Percentiles rank a stretch among this genome's conserved stretches.
Conservation (phyloP, 2,888 invertebrate genomes). For the Sericinus montela region DNA sequence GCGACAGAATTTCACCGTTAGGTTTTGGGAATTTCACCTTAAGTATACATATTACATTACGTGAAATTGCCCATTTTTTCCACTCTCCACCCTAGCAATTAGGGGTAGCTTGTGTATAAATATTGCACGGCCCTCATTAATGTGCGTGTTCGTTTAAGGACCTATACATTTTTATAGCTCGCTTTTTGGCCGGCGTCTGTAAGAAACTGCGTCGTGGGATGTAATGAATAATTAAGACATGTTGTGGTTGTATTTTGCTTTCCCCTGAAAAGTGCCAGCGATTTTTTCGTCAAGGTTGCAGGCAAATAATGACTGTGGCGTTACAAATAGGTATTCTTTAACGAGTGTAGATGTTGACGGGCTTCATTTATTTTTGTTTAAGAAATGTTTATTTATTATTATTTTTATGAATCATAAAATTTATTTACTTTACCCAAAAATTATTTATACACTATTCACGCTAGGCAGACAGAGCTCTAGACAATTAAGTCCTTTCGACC, state of each 20-base stretch:
- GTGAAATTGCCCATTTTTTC: constrained; percentile 80
- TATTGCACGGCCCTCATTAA: constrained; percentile 78
- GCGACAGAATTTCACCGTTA: constrained; percentile 68
- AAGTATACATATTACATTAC: constrained; percentile 80
- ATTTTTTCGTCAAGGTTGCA: constrained; percentile 27
- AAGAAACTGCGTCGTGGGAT: constrained; percentile 53
- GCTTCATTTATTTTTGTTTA: no score
- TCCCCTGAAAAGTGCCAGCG: constrained; percentile 44
- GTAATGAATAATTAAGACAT: constrained; percentile 76
- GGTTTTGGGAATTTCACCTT: constrained; percentile 68
- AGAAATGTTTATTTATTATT: no score
- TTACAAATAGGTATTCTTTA: not conserved
- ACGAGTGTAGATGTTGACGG: no score
- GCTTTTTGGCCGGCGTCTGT: constrained; percentile 57
- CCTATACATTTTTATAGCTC: constrained; percentile 67
- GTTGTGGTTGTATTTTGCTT: constrained; percentile 32
- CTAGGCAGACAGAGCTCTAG: no score
- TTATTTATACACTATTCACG: no score
- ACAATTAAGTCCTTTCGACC: no score
- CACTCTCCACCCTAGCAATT: constrained; percentile 80
- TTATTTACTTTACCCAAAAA: no score
- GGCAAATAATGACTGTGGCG: constrained; percentile 8
- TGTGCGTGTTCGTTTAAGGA: constrained; percentile 73
- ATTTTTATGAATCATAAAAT: no score
- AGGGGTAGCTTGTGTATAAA: constrained; percentile 78